phyloP scores from a whole-genome alignment of 2,888 invertebrate species.

The Ornithoptera alexandrae region DNA sequence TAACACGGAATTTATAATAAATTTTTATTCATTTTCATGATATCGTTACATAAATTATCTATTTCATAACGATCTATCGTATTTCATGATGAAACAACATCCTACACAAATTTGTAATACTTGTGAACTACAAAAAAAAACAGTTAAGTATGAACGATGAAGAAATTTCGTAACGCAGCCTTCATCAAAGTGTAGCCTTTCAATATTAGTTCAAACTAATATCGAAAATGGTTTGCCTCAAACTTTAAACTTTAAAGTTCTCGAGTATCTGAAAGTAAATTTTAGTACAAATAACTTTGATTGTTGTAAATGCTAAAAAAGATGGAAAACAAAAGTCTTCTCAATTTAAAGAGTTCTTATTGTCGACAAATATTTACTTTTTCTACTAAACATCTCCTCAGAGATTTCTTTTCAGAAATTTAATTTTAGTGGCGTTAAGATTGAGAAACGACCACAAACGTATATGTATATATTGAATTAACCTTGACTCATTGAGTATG shows the following conservation, averaged over 20 bases:
- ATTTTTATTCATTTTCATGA: background rate
- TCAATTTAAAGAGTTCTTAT: background rate
- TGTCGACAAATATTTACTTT: background rate
- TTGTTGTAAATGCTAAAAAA: background rate
- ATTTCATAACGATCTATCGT: background rate
- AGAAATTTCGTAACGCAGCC: slow-evolving; percentile 41
- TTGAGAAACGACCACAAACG: background rate
- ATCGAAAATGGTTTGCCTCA: slow-evolving; percentile 25
- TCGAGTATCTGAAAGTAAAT: slow-evolving; percentile 8
- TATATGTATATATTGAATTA: background rate
- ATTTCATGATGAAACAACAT: slow-evolving; percentile 5
- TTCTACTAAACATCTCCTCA: background rate
- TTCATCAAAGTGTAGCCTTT: slow-evolving; percentile 43
- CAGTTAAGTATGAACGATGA: slow-evolving; percentile 14
- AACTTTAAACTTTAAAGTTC: slow-evolving; percentile 29
- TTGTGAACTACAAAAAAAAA: slow-evolving; percentile 14
- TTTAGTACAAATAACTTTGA: slow-evolving; percentile 16
- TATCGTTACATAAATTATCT: background rate
- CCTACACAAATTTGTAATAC: slow-evolving; percentile 15
- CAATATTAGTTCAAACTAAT: slow-evolving; percentile 40
- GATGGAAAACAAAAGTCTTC: background rate
- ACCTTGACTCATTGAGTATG: background rate
- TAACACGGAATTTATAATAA: background rate
- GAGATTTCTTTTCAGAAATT: background rate
- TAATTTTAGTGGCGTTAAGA: background rate